A percentile compares a stretch with the other conserved stretches of the same genome.
phyloP scores from a whole-genome alignment of 2,113 vertebrate species.

The Podarcis raffonei region DNA sequence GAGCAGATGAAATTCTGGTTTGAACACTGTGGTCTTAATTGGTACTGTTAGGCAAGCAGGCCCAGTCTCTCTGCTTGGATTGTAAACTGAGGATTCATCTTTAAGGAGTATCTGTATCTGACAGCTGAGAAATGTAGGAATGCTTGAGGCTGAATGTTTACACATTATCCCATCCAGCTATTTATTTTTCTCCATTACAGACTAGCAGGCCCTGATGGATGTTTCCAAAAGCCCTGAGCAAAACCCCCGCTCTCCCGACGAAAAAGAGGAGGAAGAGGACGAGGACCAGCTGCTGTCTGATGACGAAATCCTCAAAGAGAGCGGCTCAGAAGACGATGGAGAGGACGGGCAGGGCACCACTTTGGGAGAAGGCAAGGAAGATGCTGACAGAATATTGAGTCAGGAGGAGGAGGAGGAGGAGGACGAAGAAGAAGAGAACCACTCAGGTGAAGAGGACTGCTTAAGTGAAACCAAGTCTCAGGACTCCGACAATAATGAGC shows the following conservation, averaged over 20 bases:
- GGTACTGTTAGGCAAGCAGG: not conserved
- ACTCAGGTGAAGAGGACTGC: conserved; percentile 78
- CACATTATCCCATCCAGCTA: not conserved
- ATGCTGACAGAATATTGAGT: conserved; percentile 45
- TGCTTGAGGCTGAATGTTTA: not conserved
- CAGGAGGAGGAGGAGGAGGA: conserved; percentile 64
- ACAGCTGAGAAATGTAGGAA: not conserved
- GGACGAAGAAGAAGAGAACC: conserved; percentile 68
- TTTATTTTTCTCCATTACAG: conserved; percentile 55
- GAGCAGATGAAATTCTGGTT: not conserved
- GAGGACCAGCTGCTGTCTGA: conserved; percentile 75
- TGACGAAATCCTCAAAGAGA: conserved; percentile 84
- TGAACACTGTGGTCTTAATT: too few species aligned
- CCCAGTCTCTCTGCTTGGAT: not conserved
- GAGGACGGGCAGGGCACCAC: conserved; percentile 60
- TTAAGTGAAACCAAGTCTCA: conserved; percentile 83
- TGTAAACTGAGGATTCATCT: not conserved
- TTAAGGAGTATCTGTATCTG: not conserved
- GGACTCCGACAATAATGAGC: conserved; percentile 82
- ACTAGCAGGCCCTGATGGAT: conserved; percentile 84
- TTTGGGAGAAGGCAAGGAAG: conserved; percentile 76
- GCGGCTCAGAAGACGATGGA: conserved; percentile 70
- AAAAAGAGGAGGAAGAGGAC: conserved; percentile 52
- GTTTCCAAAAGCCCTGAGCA: conserved; percentile 90
- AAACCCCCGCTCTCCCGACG: conserved; percentile 87